Conservation (phyloP, 2,888 invertebrate species). For the Choristoneura rosaceana region DNA sequence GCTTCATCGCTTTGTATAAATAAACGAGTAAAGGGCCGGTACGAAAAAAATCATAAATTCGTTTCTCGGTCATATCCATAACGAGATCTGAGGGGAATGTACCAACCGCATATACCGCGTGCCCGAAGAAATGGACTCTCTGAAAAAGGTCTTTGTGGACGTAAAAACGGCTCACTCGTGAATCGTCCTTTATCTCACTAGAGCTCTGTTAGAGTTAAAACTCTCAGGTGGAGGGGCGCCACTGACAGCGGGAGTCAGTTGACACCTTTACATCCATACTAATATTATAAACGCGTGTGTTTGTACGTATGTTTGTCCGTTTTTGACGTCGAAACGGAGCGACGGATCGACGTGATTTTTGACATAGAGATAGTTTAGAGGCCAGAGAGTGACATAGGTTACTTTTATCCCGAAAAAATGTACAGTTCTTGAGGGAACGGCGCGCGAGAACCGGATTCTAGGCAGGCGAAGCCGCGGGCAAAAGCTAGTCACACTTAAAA, state of each 20-base stretch:
- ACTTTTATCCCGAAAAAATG: no score
- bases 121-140: constrained; percentile 62
- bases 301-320: no score
- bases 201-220: constrained; percentile 57
- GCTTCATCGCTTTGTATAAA: constrained; percentile 42
- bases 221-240: constrained; percentile 45
- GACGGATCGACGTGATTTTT: no score
- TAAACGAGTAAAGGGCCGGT: constrained; percentile 40
- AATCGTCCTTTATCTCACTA: constrained; percentile 61
- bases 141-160: constrained; percentile 63
- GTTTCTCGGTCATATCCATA: constrained; percentile 58
- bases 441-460: no score
- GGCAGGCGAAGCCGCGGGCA: no score
- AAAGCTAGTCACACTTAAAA: no score
- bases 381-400: no score
- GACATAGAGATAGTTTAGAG: no score
- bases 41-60: constrained; percentile 60
- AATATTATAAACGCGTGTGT: no score
- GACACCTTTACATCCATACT: no score
- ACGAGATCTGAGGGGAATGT: constrained; percentile 57
- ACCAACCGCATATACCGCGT: constrained; percentile 64
- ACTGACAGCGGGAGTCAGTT: constrained; percentile 32
- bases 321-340: no score
- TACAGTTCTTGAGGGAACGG: no score
- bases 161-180: constrained; percentile 61